Evolutionary conservation across 2,888 invertebrate species (phyloP).

Genomic region (Volucella zonaria): DNA sequence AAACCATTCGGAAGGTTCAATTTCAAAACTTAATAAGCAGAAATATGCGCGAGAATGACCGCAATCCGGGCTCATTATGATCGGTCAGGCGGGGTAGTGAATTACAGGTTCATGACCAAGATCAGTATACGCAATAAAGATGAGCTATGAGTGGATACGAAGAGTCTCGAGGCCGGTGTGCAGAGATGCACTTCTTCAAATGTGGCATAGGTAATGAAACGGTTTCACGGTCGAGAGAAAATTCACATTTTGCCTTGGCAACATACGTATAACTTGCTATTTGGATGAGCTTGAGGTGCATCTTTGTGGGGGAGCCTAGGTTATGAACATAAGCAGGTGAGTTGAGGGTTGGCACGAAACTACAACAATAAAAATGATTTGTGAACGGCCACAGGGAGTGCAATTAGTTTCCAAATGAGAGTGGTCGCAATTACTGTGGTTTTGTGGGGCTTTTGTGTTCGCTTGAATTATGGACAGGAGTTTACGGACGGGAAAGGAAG

Average conservation of each 20-base stretch:
- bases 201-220: slow-evolving; percentile 53
- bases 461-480: slow-evolving; percentile 9
- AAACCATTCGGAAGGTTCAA: slow-evolving; percentile 20
- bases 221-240: slow-evolving; percentile 64
- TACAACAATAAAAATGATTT: neutral
- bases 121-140: slow-evolving; percentile 34
- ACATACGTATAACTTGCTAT: slow-evolving; percentile 14
- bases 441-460: slow-evolving; percentile 11
- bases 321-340: neutral
- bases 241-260: slow-evolving; percentile 15
- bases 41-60: slow-evolving; percentile 55
- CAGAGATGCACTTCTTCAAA: slow-evolving; percentile 35
- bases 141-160: slow-evolving; percentile 4
- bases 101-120: slow-evolving; percentile 70
- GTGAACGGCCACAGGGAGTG: neutral
- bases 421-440: slow-evolving; percentile 7
- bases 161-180: neutral
- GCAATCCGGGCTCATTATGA: slow-evolving; percentile 62
- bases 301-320: slow-evolving; percentile 22
- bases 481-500: slow-evolving; percentile 36
- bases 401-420: slow-evolving; percentile 13
- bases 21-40: slow-evolving; percentile 47
- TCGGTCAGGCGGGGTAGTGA: slow-evolving; percentile 63
- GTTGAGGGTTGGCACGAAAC: neutral
- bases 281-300: slow-evolving; percentile 53